Conservation (phyloP, 2,888 invertebrate species). For the Xestia rhomboidea region DNA sequence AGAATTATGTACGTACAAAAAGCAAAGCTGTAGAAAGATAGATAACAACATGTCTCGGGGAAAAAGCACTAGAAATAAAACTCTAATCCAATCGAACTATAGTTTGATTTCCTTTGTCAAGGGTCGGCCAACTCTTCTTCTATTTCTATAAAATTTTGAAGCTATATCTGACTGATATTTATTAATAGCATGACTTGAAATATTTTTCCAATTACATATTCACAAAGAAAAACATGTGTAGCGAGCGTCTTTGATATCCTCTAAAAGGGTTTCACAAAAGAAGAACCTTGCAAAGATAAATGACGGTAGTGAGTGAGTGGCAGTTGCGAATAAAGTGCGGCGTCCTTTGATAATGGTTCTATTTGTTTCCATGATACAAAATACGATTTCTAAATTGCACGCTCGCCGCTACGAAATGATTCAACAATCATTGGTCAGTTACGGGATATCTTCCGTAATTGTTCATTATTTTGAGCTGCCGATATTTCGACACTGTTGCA, state of each 20-base stretch:
- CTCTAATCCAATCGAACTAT: neutral
- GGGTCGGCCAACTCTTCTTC: neutral
- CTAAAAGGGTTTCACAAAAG: slow-evolving; percentile 49
- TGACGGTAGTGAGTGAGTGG: slow-evolving; percentile 40
- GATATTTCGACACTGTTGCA: no score
- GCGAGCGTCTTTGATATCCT: slow-evolving; percentile 34
- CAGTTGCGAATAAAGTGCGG: slow-evolving; percentile 35
- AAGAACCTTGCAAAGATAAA: slow-evolving; percentile 41
- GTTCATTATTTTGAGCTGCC: no score
- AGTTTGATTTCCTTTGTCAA: neutral
- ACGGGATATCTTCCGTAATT: no score
- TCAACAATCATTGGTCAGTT: neutral
- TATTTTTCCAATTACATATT: slow-evolving; percentile 49
- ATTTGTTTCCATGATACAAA: slow-evolving; percentile 11
- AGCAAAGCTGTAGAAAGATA: neutral
- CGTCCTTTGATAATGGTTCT: slow-evolving; percentile 16
- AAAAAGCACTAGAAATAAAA: neutral
- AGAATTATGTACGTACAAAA: neutral
- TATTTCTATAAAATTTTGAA: neutral
- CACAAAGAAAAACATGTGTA: slow-evolving; percentile 34
- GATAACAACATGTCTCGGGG: neutral
- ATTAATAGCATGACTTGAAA: slow-evolving; percentile 19
- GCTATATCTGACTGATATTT: neutral
- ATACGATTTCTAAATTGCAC: neutral
- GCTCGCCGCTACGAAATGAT: slow-evolving; percentile 6